phyloP scores from a whole-genome alignment of 2,888 invertebrate species.

The Anthophora plumipes region DNA sequence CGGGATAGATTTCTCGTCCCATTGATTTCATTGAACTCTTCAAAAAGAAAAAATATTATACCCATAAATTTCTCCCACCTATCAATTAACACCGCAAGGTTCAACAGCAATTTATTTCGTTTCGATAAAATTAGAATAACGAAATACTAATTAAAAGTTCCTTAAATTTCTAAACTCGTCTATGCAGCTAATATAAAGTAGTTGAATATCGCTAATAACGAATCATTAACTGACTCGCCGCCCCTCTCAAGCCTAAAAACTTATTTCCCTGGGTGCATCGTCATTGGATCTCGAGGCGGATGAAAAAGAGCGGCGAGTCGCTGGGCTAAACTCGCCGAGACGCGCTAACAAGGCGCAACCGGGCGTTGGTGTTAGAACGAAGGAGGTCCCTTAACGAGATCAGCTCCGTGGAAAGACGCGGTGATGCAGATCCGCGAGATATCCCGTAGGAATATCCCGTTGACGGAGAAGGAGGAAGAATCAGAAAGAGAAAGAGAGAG shows the following conservation, averaged over 20 bases:
- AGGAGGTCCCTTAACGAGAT: constrained; percentile 73
- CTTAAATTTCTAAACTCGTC: too few species aligned
- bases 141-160: too few species aligned
- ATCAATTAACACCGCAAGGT: too few species aligned
- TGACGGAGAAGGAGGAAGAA: constrained; percentile 2
- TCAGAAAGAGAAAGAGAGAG: constrained; percentile 10
- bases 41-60: too few species aligned
- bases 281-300: constrained; percentile 26
- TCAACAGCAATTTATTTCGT: too few species aligned
- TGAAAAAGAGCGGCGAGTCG: constrained; percentile 46
- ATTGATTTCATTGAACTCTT: too few species aligned
- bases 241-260: constrained; percentile 22
- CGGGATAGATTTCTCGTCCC: neutral
- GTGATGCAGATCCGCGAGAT: constrained; percentile 71
- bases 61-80: too few species aligned
- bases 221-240: constrained; percentile 20
- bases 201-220: neutral
- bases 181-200: too few species aligned
- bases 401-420: constrained; percentile 70
- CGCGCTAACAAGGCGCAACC: constrained; percentile 69
- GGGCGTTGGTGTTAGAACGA: constrained; percentile 60
- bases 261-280: constrained; percentile 42
- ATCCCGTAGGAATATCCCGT: constrained; percentile 63
- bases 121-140: too few species aligned
- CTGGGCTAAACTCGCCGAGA: constrained; percentile 62